phyloP scores from a whole-genome alignment of 2,797 vertebrate species.

The Ibycter americanus region DNA sequence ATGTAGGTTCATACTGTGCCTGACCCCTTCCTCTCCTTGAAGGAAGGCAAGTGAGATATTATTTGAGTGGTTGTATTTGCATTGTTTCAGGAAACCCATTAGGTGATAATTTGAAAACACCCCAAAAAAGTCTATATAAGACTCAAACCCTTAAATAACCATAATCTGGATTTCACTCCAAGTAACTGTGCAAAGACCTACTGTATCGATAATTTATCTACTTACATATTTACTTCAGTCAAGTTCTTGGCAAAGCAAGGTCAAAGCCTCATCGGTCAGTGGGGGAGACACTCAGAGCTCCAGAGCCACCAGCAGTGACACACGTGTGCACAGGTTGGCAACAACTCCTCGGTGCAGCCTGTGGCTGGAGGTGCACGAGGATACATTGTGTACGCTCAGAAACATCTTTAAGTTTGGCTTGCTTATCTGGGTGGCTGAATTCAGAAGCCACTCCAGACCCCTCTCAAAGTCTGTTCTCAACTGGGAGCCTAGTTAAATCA shows the following conservation, averaged over 20 bases:
- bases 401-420: not conserved
- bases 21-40: not conserved
- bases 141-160: not conserved
- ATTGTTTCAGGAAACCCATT: not conserved
- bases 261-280: not conserved
- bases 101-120: not conserved
- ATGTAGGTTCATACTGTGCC: not conserved
- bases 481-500: not conserved
- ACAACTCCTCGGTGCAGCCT: not conserved
- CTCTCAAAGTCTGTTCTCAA: not conserved
- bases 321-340: fast-evolving
- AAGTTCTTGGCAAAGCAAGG: not conserved
- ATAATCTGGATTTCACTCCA: not conserved
- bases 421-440: not conserved
- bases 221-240: not conserved
- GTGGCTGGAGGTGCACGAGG: not conserved
- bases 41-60: fast-evolving
- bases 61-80: not conserved
- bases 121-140: not conserved
- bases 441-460: not conserved
- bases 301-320: not conserved
- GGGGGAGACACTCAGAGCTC: not conserved
- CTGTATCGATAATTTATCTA: not conserved
- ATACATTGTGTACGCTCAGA: not conserved
- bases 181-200: not conserved